Base-by-base conservation (phyloP, 2,113 vertebrate species). In the Ursus arctos region DNA sequence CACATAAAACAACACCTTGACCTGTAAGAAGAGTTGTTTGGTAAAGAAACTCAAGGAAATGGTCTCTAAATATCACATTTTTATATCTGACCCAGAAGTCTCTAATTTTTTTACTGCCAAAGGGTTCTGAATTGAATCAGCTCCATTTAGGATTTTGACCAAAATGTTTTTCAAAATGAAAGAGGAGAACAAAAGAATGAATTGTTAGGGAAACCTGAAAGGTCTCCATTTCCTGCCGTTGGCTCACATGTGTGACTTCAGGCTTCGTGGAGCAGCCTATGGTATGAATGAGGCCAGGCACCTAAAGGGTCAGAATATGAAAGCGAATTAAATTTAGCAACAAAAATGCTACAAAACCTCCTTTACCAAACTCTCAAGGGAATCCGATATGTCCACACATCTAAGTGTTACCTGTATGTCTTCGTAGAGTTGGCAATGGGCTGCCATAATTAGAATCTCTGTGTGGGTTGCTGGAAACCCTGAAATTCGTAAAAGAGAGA, bases 1-100 rank as follows among this genome's bases (percentile, higher is more conserved):
- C 24, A 10, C 4, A 5, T 10, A 31, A n/a, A 53, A 69, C 18
- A 92, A 51, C 22, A 88, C 51, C 8, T 36, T 87, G 49, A 86
- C 21, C n/a, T 51, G 1, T 61, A 55, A 82, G 8, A 15, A 94
- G 22, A 79, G 36, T 57, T 55, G 7, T 65, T 63, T 36, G 84
- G 21, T 53, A 88, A 74, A 97, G 22, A 83, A 13, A 31, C 43
- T 76, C 81, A 91, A 96, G 33, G 4, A 87, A 86, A 61, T 40
- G 4, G 22, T 92, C 76, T 93, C 53, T 93, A 95, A 90, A 57
- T 65, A 80, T 33, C 28, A 18, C 5, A 43, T 61, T 95, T 95
- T 94, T 40, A 43, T 83, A 49, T 61, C 36, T 86, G 51, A 79
- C 31, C 7, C 53, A 49, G 28, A 3, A 79, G 33, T 49, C 47